Conservation (phyloP, 2,888 invertebrate genomes). For the Pycnomerus fuliginosus region DNA sequence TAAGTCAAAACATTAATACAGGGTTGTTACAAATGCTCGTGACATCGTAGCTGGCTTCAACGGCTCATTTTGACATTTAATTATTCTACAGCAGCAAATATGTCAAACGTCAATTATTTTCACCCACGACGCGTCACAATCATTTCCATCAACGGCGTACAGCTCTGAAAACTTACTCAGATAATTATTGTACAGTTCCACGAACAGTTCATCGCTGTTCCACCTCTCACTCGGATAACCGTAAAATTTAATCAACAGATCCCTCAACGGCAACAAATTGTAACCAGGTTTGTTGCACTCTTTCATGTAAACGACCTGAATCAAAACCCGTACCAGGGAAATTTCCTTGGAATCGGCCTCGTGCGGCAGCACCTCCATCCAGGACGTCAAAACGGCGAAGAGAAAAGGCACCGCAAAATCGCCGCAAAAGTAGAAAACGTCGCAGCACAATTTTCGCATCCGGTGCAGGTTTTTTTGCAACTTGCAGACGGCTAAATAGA, state of each 20-base stretch:
- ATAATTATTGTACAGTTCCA: slow-evolving; percentile 44
- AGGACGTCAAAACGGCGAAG: slow-evolving; percentile 49
- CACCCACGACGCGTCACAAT: neutral
- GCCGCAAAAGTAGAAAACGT: slow-evolving; percentile 52
- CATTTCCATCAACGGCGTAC: neutral
- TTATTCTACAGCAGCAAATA: too few relatives aligned
- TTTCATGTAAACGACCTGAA: slow-evolving; percentile 46
- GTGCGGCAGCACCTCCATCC: slow-evolving; percentile 54
- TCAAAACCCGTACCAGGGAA: slow-evolving; percentile 48
- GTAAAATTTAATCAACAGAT: slow-evolving; percentile 46
- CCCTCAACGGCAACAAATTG: slow-evolving; percentile 44
- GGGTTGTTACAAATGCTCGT: too few relatives aligned
- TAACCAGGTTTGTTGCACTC: slow-evolving; percentile 35
- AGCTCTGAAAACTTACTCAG: slow-evolving; percentile 43
- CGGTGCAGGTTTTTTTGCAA: slow-evolving; percentile 47
- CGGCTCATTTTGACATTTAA: too few relatives aligned
- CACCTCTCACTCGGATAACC: slow-evolving; percentile 47
- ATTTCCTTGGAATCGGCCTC: slow-evolving; percentile 37
- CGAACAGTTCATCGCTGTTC: slow-evolving; percentile 38
- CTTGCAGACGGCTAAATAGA: slow-evolving; percentile 43
- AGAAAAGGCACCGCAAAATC: slow-evolving; percentile 47
- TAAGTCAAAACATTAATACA: too few relatives aligned
- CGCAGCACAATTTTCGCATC: slow-evolving; percentile 52
- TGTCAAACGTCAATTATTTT: too few relatives aligned
- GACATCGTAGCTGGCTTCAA: too few relatives aligned